Evolutionary conservation across 2,113 vertebrate genomes (phyloP), one percentile per base, ranked within the genome.

Genomic region (Centropristis striata): DNA sequence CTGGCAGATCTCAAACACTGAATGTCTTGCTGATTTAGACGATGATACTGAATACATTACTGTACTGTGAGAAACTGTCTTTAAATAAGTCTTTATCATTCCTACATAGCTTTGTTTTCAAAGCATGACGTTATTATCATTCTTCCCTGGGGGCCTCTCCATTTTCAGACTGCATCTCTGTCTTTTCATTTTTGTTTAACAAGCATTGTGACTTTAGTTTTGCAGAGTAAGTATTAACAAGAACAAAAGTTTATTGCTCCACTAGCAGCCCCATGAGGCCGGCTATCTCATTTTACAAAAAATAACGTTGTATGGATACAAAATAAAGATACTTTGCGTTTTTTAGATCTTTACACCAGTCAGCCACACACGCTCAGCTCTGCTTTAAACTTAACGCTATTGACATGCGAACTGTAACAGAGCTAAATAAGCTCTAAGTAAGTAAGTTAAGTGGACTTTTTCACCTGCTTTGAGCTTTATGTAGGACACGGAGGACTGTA

Each of bases 31-130:
- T 73, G 58, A 80, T 67, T 69, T 50, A 50, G 21, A 66, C 50
- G 70, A 61, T 75, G 69, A 71, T 53, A 25, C 13, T 44, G 32
- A 73, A 55, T 81, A 25, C n/a, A 78, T 73, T 70, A 81, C 54
- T 79, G 37, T 18, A 23, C 10, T 1, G 16, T 71, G 41, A 71
- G 32, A 49, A 65, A 41, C 41, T 2, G 39, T 32, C 61, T 67
- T 44, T 60, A 49, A 53, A 49, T 16, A 25, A 14, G 39, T 72
- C 50, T 60, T 58, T 44, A 55, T 73, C 59, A 64, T 73, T 50
- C 54, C n/a, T 14, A 13, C 61, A 39, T 37, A 28, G 50, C 57
- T 80, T 50, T 54, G 46, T 70, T 76, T 60, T 14, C 10, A 15
- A 18, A 41, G 12, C 20, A 53, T 39, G 4, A 46, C 18, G 42